These are phyloP conservation scores for Trissolcus brochymenae DNA, from an alignment of 2,888 invertebrate species.

Conservation along the genomic window DNA sequence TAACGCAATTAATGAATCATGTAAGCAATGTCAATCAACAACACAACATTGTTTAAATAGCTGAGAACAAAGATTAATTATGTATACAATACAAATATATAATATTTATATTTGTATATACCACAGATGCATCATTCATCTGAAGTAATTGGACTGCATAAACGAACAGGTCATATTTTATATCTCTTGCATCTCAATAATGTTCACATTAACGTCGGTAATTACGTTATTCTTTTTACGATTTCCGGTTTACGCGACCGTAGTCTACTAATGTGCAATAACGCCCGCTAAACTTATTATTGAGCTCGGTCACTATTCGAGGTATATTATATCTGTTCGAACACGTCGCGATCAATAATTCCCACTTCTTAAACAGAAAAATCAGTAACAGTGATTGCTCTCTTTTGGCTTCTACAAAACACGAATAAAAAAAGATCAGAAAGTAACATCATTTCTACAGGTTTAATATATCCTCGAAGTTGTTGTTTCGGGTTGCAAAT, in stretches of 20 bases:
- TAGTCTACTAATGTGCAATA: slow-evolving; percentile 53
- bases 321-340: slow-evolving; percentile 47
- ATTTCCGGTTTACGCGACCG: slow-evolving; percentile 50
- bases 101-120: too few relatives aligned
- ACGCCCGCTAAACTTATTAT: slow-evolving; percentile 52
- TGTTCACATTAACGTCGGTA: slow-evolving; percentile 37
- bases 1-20: too few relatives aligned
- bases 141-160: neutral
- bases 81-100: too few relatives aligned
- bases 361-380: slow-evolving; percentile 54
- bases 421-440: too few relatives aligned
- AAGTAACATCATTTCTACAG: too few relatives aligned
- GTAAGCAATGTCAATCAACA: too few relatives aligned
- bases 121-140: too few relatives aligned
- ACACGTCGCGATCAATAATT: slow-evolving; percentile 54
- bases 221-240: slow-evolving; percentile 51
- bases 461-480: too few relatives aligned
- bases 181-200: slow-evolving; percentile 27
- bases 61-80: too few relatives aligned
- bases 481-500: too few relatives aligned
- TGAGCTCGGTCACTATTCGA: slow-evolving; percentile 52
- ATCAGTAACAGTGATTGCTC: slow-evolving; percentile 39
- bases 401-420: slow-evolving; percentile 19
- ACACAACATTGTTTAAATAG: too few relatives aligned
- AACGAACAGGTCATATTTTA: slow-evolving; percentile 34